phyloP scores from a whole-genome alignment of 2,797 vertebrate genomes.

The Ataeniobius toweri region DNA sequence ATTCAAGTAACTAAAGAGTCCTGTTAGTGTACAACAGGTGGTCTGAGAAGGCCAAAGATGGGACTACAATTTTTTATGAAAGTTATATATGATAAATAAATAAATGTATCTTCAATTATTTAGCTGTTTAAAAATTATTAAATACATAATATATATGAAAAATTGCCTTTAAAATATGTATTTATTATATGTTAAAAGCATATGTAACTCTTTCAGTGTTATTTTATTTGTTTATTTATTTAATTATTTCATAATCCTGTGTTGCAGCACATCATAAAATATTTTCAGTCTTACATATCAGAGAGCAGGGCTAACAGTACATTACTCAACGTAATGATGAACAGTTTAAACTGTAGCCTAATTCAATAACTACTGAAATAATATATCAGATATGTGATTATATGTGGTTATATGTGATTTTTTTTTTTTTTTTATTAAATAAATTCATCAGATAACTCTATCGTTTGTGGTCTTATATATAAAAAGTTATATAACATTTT shows the following conservation, averaged over 20 bases:
- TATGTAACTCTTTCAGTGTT: too few relatives aligned
- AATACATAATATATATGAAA: background rate
- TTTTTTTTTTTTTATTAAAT: background rate
- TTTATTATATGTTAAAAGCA: too few relatives aligned
- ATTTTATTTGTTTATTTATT: too few relatives aligned
- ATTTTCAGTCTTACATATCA: too few relatives aligned
- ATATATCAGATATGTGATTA: background rate
- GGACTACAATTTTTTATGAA: background rate
- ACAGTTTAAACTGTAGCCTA: too few relatives aligned
- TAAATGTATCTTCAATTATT: too few relatives aligned
- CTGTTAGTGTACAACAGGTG: background rate
- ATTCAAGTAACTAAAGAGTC: background rate
- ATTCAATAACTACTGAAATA: background rate
- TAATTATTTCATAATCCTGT: too few relatives aligned
- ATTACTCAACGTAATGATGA: too few relatives aligned
- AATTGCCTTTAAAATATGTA: background rate
- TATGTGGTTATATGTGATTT: too few relatives aligned
- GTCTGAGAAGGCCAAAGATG: background rate
- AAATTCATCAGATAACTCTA: background rate
- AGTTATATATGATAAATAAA: background rate
- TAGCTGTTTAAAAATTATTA: background rate
- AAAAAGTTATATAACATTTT: background rate
- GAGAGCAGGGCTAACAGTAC: too few relatives aligned
- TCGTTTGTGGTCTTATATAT: background rate
- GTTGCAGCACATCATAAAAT: too few relatives aligned